Percentiles rank a stretch among this genome's conserved stretches.
phyloP scores from a whole-genome alignment of 1,140 invertebrate genomes.

The Caerostris extrusa region DNA sequence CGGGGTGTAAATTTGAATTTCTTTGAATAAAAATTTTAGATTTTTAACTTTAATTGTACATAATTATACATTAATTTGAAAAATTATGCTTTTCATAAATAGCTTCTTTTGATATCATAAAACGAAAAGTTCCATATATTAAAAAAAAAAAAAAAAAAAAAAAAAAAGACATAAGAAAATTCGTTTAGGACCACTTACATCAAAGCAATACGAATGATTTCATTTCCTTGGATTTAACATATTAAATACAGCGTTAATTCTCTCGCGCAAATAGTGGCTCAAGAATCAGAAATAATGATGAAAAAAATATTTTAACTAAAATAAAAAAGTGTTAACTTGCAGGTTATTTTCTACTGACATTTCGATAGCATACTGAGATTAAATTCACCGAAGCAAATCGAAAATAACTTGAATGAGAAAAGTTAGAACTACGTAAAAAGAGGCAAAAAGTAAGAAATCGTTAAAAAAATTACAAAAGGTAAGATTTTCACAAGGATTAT shows the following conservation, averaged over 20 bases:
- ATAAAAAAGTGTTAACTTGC: neutral
- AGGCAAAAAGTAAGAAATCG: neutral
- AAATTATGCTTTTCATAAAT: too few species aligned
- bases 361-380: neutral
- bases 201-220: too few species aligned
- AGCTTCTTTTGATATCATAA: too few species aligned
- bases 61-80: too few species aligned
- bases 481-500: neutral
- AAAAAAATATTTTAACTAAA: neutral
- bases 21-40: too few species aligned
- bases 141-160: too few species aligned
- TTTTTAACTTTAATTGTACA: too few species aligned
- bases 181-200: too few species aligned
- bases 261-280: neutral
- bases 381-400: neutral
- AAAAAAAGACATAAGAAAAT: too few species aligned
- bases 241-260: neutral
- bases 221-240: neutral
- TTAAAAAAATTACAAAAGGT: neutral
- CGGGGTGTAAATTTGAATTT: too few species aligned
- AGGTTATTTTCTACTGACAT: neutral
- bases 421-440: neutral
- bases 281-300: neutral
- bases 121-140: too few species aligned
- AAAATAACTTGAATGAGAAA: constrained; percentile 5